Conservation (phyloP, 2,888 invertebrate species). For the Tipula unca region DNA sequence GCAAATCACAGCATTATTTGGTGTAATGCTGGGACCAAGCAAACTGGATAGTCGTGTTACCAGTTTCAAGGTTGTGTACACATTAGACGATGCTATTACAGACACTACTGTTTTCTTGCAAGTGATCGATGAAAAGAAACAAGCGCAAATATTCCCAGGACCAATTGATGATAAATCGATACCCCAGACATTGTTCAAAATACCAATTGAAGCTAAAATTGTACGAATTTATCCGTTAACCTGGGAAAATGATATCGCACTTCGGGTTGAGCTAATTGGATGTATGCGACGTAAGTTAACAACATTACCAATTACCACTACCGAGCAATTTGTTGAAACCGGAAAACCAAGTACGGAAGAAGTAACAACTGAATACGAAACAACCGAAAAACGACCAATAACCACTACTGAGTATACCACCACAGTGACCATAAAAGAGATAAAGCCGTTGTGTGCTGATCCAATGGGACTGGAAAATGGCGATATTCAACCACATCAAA, state of each 20-base stretch:
- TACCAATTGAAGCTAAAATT: constrained; percentile 66
- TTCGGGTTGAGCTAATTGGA: constrained; percentile 67
- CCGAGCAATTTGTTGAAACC: constrained; percentile 16
- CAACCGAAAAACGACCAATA: neutral
- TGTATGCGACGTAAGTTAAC: constrained; percentile 41
- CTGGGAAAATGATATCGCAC: constrained; percentile 61
- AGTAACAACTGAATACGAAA: neutral
- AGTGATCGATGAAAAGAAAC: constrained; percentile 46
- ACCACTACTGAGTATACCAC: constrained; percentile 8
- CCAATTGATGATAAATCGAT: constrained; percentile 53
- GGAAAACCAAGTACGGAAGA: constrained; percentile 18
- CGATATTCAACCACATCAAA: constrained; percentile 50
- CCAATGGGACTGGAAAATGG: constrained; percentile 63
- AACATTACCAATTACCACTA: constrained; percentile 29
- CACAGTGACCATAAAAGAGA: constrained; percentile 18
- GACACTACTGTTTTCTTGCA: constrained; percentile 45
- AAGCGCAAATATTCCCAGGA: constrained; percentile 62
- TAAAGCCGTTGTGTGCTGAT: constrained; percentile 52
- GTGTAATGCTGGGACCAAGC: constrained; percentile 62
- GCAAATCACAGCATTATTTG: constrained; percentile 59
- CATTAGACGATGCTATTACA: constrained; percentile 48
- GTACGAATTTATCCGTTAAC: constrained; percentile 63
- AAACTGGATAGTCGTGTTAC: constrained; percentile 64
- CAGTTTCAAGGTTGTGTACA: constrained; percentile 60
- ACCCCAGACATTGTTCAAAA: constrained; percentile 54